phyloP scores from a whole-genome alignment of 2,113 vertebrate genomes.

The Eolophus roseicapilla region DNA sequence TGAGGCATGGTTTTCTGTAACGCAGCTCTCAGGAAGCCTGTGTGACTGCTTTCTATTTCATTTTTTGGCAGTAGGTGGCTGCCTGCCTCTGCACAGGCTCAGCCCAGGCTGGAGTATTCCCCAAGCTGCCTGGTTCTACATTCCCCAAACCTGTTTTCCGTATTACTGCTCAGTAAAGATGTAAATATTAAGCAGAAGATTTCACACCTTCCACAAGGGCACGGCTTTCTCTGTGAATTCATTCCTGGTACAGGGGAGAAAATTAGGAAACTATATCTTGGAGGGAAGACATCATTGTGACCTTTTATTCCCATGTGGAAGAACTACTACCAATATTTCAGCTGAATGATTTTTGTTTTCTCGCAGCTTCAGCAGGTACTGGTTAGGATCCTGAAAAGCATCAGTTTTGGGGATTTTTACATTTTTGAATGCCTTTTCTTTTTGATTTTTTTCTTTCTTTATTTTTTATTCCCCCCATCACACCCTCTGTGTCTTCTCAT shows the following conservation, averaged over 20 bases:
- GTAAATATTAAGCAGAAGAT: slow-evolving; percentile 68
- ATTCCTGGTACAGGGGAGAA: slow-evolving; percentile 34
- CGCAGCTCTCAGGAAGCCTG: background rate
- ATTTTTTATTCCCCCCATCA: background rate
- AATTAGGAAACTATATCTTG: slow-evolving; percentile 66
- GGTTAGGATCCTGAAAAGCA: slow-evolving; percentile 27
- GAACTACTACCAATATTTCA: slow-evolving; percentile 50
- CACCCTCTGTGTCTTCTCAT: background rate
- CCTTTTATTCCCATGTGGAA: slow-evolving; percentile 61
- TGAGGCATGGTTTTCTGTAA: background rate
- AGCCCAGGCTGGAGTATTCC: slow-evolving; percentile 3
- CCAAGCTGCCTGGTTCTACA: background rate
- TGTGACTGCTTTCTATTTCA: background rate
- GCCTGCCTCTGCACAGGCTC: slow-evolving; percentile 18
- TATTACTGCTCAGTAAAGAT: slow-evolving; percentile 19
- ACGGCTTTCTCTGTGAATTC: slow-evolving; percentile 51
- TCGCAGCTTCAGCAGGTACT: background rate
- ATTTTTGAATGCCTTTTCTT: background rate
- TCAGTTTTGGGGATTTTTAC: background rate
- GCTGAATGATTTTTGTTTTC: slow-evolving; percentile 69
- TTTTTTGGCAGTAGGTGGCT: slow-evolving; percentile 69
- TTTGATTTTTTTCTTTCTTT: background rate
- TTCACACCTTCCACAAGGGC: slow-evolving; percentile 62
- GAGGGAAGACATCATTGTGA: slow-evolving; percentile 44
- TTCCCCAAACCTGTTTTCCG: slow-evolving; percentile 6